Percentiles rank a stretch among this genome's conserved stretches.
phyloP scores from a whole-genome alignment of 2,797 vertebrate species.

The Falco naumanni region DNA sequence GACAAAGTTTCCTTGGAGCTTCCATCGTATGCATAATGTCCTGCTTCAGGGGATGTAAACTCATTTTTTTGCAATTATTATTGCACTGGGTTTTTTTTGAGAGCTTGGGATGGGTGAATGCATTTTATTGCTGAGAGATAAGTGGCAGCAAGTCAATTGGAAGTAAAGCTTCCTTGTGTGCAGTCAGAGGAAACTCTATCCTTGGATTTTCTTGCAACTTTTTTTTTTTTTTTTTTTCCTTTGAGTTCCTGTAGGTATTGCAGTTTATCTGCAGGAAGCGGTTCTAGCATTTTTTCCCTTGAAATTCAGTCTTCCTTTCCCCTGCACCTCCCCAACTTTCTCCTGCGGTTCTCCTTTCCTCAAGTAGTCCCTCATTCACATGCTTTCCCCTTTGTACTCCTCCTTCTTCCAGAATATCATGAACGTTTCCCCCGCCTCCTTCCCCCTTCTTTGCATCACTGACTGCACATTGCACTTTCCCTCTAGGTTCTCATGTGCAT shows the following conservation, averaged over 20 bases:
- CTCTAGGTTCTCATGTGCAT: neutral
- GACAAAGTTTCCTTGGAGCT: neutral
- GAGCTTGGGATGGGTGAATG: neutral
- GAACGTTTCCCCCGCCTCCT: neutral
- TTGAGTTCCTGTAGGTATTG: neutral
- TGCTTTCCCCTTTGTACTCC: neutral
- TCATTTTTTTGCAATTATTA: neutral
- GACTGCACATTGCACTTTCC: slow-evolving; percentile 4
- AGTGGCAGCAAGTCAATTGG: neutral
- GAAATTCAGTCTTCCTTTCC: neutral
- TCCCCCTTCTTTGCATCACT: neutral
- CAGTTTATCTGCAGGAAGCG: neutral
- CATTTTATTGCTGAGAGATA: neutral
- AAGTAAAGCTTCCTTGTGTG: neutral
- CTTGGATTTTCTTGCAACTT: neutral
- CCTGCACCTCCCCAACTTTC: neutral
- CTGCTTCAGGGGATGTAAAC: neutral
- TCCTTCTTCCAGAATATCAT: neutral
- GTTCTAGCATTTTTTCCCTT: neutral
- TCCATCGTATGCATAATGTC: neutral
- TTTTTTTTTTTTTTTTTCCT: neutral
- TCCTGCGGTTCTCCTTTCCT: neutral
- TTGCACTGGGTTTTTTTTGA: neutral
- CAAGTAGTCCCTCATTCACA: neutral
- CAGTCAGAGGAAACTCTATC: neutral